These are phyloP conservation scores for Percopsis transmontana DNA, from an alignment of 2,113 vertebrate species.

Conservation along the genomic window DNA sequence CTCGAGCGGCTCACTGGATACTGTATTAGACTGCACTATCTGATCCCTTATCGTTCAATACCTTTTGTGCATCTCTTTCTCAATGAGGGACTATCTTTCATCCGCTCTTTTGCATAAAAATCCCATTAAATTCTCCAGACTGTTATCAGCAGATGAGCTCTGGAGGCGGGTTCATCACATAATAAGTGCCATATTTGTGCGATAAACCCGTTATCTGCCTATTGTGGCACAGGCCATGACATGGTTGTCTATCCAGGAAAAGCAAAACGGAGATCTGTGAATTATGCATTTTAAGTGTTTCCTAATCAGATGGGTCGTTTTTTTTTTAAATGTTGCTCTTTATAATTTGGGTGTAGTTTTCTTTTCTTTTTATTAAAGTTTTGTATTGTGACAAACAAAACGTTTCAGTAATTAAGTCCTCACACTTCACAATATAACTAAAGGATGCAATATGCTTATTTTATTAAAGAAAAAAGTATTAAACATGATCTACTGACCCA, in stretches of 20 bases:
- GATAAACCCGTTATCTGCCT: constrained; percentile 12
- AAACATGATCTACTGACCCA: too few relatives aligned
- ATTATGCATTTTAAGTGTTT: too few relatives aligned
- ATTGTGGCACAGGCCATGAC: background rate
- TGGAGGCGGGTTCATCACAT: background rate
- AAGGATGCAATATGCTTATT: too few relatives aligned
- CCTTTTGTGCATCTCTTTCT: constrained; percentile 6
- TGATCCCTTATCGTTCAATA: constrained; percentile 6
- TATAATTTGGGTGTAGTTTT: too few relatives aligned
- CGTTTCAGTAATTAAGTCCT: too few relatives aligned
- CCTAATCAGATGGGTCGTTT: too few relatives aligned
- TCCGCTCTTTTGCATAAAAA: constrained; percentile 13
- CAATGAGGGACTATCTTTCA: constrained; percentile 5
- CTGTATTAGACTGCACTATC: background rate
- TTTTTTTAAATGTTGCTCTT: too few relatives aligned
- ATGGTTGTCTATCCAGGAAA: constrained; percentile 2
- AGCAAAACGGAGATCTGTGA: too few relatives aligned
- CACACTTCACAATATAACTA: too few relatives aligned
- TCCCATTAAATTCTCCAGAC: constrained; percentile 7
- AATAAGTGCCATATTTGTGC: constrained; percentile 12
- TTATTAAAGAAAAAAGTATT: too few relatives aligned
- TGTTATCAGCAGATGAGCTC: constrained; percentile 3
- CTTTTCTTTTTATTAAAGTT: too few relatives aligned
- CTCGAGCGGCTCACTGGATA: background rate
- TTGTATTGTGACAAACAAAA: too few relatives aligned